Percentiles rank a stretch among this genome's conserved stretches.
Conservation (phyloP, 2,797 vertebrate genomes). For the Ctenochaetus hawaiiensis region DNA sequence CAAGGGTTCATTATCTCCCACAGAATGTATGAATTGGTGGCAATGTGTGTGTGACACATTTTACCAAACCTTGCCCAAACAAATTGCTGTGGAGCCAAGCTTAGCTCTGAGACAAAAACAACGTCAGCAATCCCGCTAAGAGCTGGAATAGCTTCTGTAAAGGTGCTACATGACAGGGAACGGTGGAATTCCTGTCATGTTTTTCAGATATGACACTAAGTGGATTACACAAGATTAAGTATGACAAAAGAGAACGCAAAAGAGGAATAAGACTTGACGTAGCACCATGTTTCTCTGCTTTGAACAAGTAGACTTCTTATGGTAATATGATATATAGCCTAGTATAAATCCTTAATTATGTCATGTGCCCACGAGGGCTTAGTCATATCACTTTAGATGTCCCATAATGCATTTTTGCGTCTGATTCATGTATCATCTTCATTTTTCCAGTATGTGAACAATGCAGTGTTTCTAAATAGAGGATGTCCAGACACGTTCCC, state of each 20-base stretch:
- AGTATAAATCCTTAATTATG: conserved; percentile 80
- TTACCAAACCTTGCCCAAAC: conserved; percentile 56
- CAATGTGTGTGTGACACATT: conserved; percentile 65
- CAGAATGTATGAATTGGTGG: conserved; percentile 53
- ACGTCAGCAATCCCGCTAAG: conserved; percentile 51
- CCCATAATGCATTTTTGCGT: conserved; percentile 62
- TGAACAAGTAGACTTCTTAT: conserved; percentile 64
- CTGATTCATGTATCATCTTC: conserved; percentile 62
- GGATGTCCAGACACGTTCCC: conserved; percentile 28
- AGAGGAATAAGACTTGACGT: conserved; percentile 73
- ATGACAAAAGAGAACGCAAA: conserved; percentile 76
- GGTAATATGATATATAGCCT: conserved; percentile 73
- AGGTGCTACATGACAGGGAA: conserved; percentile 64
- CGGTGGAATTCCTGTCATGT: conserved; percentile 76
- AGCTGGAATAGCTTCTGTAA: conserved; percentile 51
- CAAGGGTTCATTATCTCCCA: conserved; percentile 59
- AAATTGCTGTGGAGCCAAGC: conserved; percentile 67
- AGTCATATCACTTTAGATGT: conserved; percentile 74
- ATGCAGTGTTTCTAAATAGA: conserved; percentile 22
- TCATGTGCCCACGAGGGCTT: conserved; percentile 63
- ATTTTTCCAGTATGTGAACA: conserved; percentile 50
- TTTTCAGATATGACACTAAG: conserved; percentile 83
- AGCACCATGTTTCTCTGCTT: conserved; percentile 59
- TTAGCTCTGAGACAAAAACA: conserved; percentile 69
- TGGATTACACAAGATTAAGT: conserved; percentile 87